A percentile compares a stretch with the other conserved stretches of the same genome.
phyloP scores from a whole-genome alignment of 2,113 vertebrate species.

The Lucifuga dentata region DNA sequence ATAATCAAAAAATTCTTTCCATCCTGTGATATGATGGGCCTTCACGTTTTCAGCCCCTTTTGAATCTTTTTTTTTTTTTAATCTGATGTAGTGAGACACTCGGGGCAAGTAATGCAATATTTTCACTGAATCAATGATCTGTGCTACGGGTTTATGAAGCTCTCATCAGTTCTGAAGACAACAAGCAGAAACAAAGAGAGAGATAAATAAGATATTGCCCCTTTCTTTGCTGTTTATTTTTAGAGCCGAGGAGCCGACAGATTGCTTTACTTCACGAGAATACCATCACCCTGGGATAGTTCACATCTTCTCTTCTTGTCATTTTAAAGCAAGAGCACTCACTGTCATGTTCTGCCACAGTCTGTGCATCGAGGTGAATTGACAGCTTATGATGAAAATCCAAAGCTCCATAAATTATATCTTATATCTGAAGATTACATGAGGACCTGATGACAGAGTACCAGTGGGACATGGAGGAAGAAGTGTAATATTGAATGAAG shows the following conservation, averaged over 20 bases:
- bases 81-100: conserved; percentile 47
- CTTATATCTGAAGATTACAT: conserved; percentile 30
- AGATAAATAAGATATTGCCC: conserved; percentile 69
- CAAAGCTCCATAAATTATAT: conserved; percentile 40
- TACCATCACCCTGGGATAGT: conserved; percentile 26
- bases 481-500: background rate
- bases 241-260: conserved; percentile 54
- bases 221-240: conserved; percentile 67
- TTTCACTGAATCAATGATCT: conserved; percentile 40
- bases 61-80: no score
- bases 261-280: conserved; percentile 63
- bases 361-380: conserved; percentile 27
- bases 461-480: background rate
- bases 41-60: conserved; percentile 41
- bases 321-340: conserved; percentile 61
- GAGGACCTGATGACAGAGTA: conserved; percentile 21
- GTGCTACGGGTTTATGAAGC: conserved; percentile 22
- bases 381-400: conserved; percentile 30
- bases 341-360: conserved; percentile 55
- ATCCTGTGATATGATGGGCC: conserved; percentile 26
- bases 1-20: conserved; percentile 15
- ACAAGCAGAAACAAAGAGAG: conserved; percentile 45
- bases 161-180: conserved; percentile 47
- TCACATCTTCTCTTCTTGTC: conserved; percentile 34
- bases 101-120: conserved; percentile 32